These are phyloP conservation scores for Perca schrenkii DNA, from an alignment of 2,113 vertebrate species.

Conservation along the genomic window DNA sequence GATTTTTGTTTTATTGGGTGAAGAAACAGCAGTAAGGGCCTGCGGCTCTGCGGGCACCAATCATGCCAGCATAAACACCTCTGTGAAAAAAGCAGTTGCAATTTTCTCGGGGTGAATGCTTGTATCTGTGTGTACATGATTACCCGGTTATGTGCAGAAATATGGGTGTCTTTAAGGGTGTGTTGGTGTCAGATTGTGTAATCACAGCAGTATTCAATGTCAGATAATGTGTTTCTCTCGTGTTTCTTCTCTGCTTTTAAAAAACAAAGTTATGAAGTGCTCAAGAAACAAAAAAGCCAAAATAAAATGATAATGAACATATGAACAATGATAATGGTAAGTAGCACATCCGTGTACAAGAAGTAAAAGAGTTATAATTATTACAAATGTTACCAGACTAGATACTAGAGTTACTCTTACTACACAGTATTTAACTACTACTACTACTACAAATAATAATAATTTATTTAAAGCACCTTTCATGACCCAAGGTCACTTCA, in stretches of 20 bases:
- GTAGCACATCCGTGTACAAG: not conserved
- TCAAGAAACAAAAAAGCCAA: not conserved
- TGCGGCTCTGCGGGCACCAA: constrained; percentile 63
- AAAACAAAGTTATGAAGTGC: not conserved
- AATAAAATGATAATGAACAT: not conserved
- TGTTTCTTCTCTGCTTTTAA: too few species aligned
- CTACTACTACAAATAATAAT: too few species aligned
- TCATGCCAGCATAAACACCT: constrained; percentile 78
- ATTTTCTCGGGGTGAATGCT: constrained; percentile 51
- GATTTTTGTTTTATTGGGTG: constrained; percentile 73
- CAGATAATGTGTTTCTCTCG: constrained; percentile 1
- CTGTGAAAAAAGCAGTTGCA: constrained; percentile 56
- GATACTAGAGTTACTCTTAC: too few species aligned
- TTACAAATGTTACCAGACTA: not conserved
- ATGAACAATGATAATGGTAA: not conserved
- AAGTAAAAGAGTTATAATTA: not conserved
- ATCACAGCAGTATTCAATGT: constrained; percentile 3
- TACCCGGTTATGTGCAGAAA: not conserved
- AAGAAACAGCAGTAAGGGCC: constrained; percentile 64
- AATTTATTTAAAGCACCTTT: too few species aligned
- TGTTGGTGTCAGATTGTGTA: constrained; percentile 24
- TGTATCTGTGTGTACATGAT: constrained; percentile 36
- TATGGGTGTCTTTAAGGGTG: not conserved
- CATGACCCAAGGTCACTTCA: too few species aligned
- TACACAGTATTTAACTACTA: too few species aligned